These are phyloP conservation scores for Bombus fervidus DNA, from an alignment of 1,140 invertebrate genomes.

Conservation along the genomic window DNA sequence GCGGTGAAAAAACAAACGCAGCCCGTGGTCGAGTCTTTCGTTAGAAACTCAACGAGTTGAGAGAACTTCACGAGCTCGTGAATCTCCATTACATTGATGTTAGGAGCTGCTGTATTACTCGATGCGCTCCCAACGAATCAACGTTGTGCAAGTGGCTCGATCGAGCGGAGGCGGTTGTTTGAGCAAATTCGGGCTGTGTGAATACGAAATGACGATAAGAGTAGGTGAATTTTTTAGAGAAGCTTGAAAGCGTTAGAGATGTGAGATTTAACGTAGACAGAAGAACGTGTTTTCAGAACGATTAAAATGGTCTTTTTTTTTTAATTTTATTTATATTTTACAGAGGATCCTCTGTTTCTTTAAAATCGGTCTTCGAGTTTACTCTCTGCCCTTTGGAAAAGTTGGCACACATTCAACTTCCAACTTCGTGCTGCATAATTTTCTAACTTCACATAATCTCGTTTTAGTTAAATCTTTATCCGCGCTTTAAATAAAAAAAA, in stretches of 20 bases:
- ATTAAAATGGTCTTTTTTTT: too few species aligned
- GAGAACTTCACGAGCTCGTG: neutral
- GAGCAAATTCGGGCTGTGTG: neutral
- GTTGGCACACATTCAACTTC: neutral
- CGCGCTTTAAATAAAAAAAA: neutral
- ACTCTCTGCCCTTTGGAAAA: neutral
- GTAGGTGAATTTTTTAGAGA: too few species aligned
- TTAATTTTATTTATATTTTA: too few species aligned
- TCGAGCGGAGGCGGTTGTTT: neutral
- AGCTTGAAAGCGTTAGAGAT: too few species aligned
- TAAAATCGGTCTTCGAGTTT: too few species aligned
- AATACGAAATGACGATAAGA: too few species aligned
- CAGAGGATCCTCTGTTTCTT: too few species aligned
- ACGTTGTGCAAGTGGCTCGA: neutral
- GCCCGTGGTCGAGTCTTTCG: neutral
- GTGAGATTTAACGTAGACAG: too few species aligned
- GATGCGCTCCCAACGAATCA: neutral
- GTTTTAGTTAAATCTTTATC: too few species aligned
- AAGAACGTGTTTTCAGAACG: too few species aligned
- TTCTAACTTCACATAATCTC: neutral
- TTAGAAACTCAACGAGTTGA: neutral
- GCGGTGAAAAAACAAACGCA: slow-evolving; percentile 31
- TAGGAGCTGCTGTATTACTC: neutral
- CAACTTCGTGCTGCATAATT: neutral
- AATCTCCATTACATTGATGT: neutral